Base-by-base conservation (phyloP, 1,140 invertebrate genomes). In the Leptinotarsa texana region DNA sequence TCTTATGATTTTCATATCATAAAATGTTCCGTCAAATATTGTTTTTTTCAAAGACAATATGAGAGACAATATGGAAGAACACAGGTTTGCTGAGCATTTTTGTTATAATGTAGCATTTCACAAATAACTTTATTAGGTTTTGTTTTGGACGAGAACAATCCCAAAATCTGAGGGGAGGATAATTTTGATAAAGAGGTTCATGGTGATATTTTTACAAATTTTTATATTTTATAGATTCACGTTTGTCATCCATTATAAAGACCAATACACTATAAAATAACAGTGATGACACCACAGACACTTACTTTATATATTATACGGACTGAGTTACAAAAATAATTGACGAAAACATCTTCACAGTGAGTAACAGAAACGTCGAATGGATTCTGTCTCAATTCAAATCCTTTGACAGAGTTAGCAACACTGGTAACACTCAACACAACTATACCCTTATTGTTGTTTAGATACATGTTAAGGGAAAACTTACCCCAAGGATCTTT, bases 401-500 rank as follows among this genome's bases (percentile, higher is more conserved):
- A n/a, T 21, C 63, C 21, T 21, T 65, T 15, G 13, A 13, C 15
- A 22, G 13, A 21, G 24, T 65, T 65, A 65, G 63, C 49, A 61
- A 71, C 42, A 57, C 48, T 51, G 51, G 15, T 57, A 13, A 57
- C 51, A 57, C n/a, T n/a, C 51, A 57, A 57, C 51, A n/a, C 51
- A n/a, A 3, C 15, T 17, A 57, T 57, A 57, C 51, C 51, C 51
- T 15, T n/a, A 57, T 6, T 15, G 17, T 51, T 15, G 49, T 51
- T 51, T 15, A 15, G 49, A 51, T 15, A 51, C 49, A 57, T 57
- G 51, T 57, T 57, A 57, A 13, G 51, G 63, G 63, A 51, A 48
- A 51, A 76, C 78, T 87, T 88, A 96, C 95, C 96, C 95, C 96
- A 99, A 79, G 97, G 97, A 92, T 99, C 96, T 87, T 99, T 99